Conservation (phyloP, 2,113 vertebrate genomes). For the Percopsis transmontana region DNA sequence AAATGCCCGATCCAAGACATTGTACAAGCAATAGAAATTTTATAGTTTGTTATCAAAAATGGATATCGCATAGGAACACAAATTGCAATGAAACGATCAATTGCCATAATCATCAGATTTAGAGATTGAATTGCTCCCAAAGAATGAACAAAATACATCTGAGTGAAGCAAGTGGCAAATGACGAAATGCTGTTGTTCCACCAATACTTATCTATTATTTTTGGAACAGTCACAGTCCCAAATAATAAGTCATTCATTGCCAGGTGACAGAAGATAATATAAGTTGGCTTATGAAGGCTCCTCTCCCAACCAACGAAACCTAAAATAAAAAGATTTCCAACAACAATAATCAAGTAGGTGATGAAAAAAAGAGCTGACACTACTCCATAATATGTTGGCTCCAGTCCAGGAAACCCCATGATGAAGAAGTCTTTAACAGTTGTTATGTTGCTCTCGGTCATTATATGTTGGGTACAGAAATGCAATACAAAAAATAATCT, state of each 20-base stretch:
- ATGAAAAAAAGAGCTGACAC: constrained; percentile 18
- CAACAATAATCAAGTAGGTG: constrained; percentile 27
- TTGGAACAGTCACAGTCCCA: constrained; percentile 56
- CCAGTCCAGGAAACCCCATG: constrained; percentile 42
- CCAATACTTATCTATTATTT: constrained; percentile 35
- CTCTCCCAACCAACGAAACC: constrained; percentile 42
- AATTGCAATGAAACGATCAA: constrained; percentile 69
- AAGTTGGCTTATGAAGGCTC: constrained; percentile 70
- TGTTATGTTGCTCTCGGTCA: background rate
- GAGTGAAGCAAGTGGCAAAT: constrained; percentile 45
- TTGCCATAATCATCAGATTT: constrained; percentile 67
- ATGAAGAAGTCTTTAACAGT: constrained; percentile 18
- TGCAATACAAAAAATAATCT: too few species aligned
- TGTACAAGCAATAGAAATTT: constrained; percentile 50
- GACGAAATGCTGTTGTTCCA: constrained; percentile 14
- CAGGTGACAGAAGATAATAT: constrained; percentile 74
- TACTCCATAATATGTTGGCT: constrained; percentile 17
- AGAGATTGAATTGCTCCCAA: constrained; percentile 64
- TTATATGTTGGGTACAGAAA: background rate
- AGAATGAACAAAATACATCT: constrained; percentile 75
- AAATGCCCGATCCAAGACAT: constrained; percentile 55
- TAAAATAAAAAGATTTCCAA: constrained; percentile 41
- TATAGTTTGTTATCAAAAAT: constrained; percentile 55
- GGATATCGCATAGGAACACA: constrained; percentile 66
- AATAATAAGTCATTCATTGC: constrained; percentile 70